Evolutionary conservation across 2,113 vertebrate species (phyloP), one percentile per base, ranked within the genome.

Genomic region (Pelecanoides urinatrix): DNA sequence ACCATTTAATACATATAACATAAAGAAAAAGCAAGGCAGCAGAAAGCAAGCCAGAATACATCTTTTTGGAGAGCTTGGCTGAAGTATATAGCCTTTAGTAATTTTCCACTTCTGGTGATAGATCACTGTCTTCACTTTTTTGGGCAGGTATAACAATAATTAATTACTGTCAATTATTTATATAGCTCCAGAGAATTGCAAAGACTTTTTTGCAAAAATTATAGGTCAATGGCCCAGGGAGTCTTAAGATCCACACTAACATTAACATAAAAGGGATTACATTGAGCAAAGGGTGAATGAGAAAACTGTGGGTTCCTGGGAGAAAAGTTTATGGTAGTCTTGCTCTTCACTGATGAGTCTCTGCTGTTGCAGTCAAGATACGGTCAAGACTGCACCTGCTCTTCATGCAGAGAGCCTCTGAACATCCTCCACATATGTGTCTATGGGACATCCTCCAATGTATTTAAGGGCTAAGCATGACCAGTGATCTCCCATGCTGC

Each of bases 151-250:
- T 89, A 95, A 83, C 74, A 85, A 75, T 94, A 91, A 77, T 94
- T 94, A 96, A 82, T 94, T 96, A 30, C 52, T 80, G 66, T 80
- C 70, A 95, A 80, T 94, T 96, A 86, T 90, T 94, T 92, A 74
- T 92, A 53, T 8, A 82, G 6, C 47, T 90, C 53, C 50, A 87
- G 62, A 94, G 40, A 95, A 90, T 40, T 52, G 20, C 36, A 81
- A 94, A 79, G 34, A 36, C 32, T 86, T 92, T 87, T 62, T 70
- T 75, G 32, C 27, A 94, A 67, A 84, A 90, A 86, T 82, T 91
- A 56, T 11, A 71, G 45, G 67, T 59, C 61, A 71, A 4, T 45
- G 23, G 44, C 85, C 50, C 27, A 76, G 88, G 22, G 55, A 73
- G 17, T 55, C 23, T 40, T 92, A 59, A 91, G 44, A 85, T 66